Base-by-base conservation (phyloP, 1,140 invertebrate genomes). In the Pseudomyrmex cubaensis region DNA sequence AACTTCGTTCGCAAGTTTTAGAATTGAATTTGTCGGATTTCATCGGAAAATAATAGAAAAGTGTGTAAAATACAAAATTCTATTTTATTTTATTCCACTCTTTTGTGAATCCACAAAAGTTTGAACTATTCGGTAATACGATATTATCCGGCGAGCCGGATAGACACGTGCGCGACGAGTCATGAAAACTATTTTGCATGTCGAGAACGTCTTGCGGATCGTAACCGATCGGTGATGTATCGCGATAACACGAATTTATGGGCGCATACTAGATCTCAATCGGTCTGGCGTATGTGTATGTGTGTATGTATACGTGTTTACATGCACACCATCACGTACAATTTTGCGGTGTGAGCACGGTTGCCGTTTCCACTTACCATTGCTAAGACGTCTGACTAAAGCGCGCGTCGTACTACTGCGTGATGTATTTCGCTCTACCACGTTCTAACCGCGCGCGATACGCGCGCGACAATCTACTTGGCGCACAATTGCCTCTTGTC, bases 401-500 rank as follows among this genome's bases (percentile, higher is more conserved):
- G 35, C 44, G 50, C 59, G 64, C 64, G 20, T 48, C 7, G 1
- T 78, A 78, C 52, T 78, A 78, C 64, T 59, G 54, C 20, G 76
- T 57, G 66, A 69, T 78, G 54, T 78, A 78, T 48, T 64, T 46
- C 22, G 10, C 10, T 8, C 0, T 35, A 0, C 35, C 35, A 25
- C 10, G 52, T 35, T 78, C 22, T 78, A 66, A 52, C 13, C 46
- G 20, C 25, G 20, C 48, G 25, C 52, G 64, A 13, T 15, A 35
- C 52, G 64, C 25, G 35, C 35, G 35, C 35, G 35, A 35, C 35
- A 35, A 78, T 59, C 76, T 59, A 70, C 63, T 78, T 78, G 64
- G 64, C 64, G 35, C 35, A 57, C 75, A 22, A 54, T 56, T 63
- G 50, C 52, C 35, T 69, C 75, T 67, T 17, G 75, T 46, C 25